Evolutionary conservation across 2,888 invertebrate genomes (phyloP).

Genomic region (Abrostola triplasia): DNA sequence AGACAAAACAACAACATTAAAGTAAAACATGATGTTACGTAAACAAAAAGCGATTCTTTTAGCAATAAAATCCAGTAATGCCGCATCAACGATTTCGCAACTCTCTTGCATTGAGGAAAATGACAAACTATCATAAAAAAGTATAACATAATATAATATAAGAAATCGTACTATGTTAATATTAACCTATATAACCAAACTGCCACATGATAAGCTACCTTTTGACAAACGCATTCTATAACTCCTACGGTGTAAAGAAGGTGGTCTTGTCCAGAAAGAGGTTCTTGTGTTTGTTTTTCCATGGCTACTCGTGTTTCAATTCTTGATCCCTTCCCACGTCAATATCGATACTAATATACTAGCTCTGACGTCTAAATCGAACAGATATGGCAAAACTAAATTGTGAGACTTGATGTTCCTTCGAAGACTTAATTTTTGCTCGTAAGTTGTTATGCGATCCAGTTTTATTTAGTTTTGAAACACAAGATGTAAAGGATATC

Average conservation of each 20-base stretch:
- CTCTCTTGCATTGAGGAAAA: background rate
- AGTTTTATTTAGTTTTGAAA: slow-evolving; percentile 53
- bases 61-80: too few species aligned
- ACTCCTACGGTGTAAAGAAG: background rate
- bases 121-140: background rate
- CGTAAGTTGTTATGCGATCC: slow-evolving; percentile 41
- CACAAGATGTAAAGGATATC: slow-evolving; percentile 45
- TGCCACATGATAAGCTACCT: background rate
- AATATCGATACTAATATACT: slow-evolving; percentile 9
- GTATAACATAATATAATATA: background rate
- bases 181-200: too few species aligned
- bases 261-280: background rate
- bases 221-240: background rate
- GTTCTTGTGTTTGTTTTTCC: background rate
- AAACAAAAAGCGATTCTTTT: too few species aligned
- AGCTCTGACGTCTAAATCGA: slow-evolving; percentile 45
- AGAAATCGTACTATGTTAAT: too few species aligned
- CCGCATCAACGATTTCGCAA: too few species aligned
- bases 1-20: too few species aligned
- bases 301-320: background rate
- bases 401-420: slow-evolving; percentile 39
- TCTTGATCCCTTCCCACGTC: background rate
- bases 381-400: slow-evolving; percentile 45
- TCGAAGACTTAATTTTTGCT: slow-evolving; percentile 46
- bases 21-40: too few species aligned